Percentiles rank a stretch among this genome's conserved stretches.
phyloP scores from a whole-genome alignment of 2,888 invertebrate genomes.

The Teleogryllus oceanicus region DNA sequence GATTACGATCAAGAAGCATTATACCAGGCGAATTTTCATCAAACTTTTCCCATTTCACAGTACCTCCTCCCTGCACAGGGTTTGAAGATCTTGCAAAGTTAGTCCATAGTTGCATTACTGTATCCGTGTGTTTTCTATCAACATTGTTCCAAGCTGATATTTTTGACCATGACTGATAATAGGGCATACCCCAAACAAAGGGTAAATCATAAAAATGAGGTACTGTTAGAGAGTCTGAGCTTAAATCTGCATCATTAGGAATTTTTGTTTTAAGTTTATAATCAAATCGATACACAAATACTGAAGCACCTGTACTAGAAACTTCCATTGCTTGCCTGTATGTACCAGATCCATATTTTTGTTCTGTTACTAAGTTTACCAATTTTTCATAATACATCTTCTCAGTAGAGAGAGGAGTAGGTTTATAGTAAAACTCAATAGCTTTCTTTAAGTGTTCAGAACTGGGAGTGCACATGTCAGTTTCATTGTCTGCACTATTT shows the following conservation, averaged over 20 bases:
- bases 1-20: conserved; percentile 70
- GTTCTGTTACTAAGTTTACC: conserved; percentile 71
- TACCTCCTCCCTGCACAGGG: conserved; percentile 61
- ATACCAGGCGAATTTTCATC: conserved; percentile 64
- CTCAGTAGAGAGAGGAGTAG: conserved; percentile 62
- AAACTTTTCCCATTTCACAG: conserved; percentile 72
- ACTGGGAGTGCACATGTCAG: conserved; percentile 46
- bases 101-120: conserved; percentile 76
- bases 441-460: conserved; percentile 57
- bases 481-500: conserved; percentile 52
- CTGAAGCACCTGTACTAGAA: conserved; percentile 44
- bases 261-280: conserved; percentile 41
- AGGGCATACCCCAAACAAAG: conserved; percentile 77
- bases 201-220: conserved; percentile 79
- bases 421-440: conserved; percentile 71
- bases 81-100: conserved; percentile 73
- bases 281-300: conserved; percentile 74
- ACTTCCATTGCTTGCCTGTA: conserved; percentile 50
- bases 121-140: conserved; percentile 74
- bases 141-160: conserved; percentile 63
- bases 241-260: conserved; percentile 57
- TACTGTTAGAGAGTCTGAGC: conserved; percentile 56
- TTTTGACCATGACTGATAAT: conserved; percentile 57
- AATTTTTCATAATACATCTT: conserved; percentile 61
- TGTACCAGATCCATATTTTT: conserved; percentile 68